A percentile compares a stretch with the other conserved stretches of the same genome.
phyloP scores from a whole-genome alignment of 2,797 vertebrate species.

The Hypotaenidia okinawae region DNA sequence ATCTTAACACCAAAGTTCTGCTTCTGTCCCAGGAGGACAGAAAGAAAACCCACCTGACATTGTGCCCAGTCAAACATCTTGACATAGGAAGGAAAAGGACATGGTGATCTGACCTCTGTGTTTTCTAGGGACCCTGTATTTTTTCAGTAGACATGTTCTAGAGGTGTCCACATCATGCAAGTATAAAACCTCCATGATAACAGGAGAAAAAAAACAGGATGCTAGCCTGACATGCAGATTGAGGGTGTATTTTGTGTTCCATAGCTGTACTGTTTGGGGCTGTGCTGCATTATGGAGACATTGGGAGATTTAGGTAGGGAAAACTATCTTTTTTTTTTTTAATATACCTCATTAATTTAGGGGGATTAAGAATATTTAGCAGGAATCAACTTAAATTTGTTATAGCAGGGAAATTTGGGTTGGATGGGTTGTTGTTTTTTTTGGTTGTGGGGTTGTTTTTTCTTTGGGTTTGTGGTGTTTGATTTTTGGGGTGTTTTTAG shows the following conservation, averaged over 20 bases:
- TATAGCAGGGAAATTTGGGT: neutral
- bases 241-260: neutral
- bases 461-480: neutral
- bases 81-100: neutral
- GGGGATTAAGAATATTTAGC: neutral
- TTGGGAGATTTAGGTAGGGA: neutral
- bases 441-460: neutral
- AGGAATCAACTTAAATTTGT: neutral
- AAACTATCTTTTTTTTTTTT: neutral
- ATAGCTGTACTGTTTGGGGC: neutral
- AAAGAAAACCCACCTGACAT: neutral
- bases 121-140: neutral
- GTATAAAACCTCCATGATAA: neutral
- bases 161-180: neutral
- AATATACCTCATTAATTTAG: neutral
- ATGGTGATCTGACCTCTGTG: accelerated
- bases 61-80: neutral
- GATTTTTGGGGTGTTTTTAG: neutral
- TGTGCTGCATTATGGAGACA: neutral
- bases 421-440: neutral
- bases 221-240: neutral
- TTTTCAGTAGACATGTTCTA: neutral
- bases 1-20: neutral
- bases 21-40: neutral
- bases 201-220: neutral